Evolutionary conservation across 2,797 vertebrate genomes (phyloP).

Genomic region (Sardinella longiceps): DNA sequence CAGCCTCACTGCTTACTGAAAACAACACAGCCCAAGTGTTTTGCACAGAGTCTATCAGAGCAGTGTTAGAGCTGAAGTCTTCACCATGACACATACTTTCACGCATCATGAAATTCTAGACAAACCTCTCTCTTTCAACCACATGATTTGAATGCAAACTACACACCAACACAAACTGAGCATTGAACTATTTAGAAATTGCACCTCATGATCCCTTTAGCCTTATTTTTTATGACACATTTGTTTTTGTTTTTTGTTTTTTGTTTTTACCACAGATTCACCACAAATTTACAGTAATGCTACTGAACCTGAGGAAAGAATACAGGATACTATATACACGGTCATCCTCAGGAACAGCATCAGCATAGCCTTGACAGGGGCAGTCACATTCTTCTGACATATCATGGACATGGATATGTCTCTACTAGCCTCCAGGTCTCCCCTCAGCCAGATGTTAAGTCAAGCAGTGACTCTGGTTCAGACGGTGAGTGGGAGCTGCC

Average conservation of each 20-base stretch:
- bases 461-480: constrained; percentile 58
- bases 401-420: not conserved
- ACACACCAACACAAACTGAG: not conserved
- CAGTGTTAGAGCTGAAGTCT: not conserved
- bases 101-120: not conserved
- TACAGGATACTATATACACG: not conserved
- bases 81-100: not conserved
- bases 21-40: not conserved
- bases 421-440: not conserved
- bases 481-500: constrained; percentile 85
- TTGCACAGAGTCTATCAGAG: not conserved
- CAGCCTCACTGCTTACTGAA: not conserved
- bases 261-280: not conserved
- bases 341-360: not conserved
- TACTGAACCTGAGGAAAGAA: not conserved
- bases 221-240: constrained; percentile 1
- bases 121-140: not conserved
- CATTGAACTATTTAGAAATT: not conserved
- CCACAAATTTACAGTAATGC: not conserved
- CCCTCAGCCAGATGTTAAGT: constrained; percentile 1
- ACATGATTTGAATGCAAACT: not conserved
- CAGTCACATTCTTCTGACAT: not conserved
- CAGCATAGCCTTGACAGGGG: not conserved
- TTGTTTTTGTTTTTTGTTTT: too few species aligned
- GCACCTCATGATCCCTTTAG: constrained; percentile 23